These are phyloP conservation scores for Carabus problematicus DNA, from an alignment of 2,888 invertebrate species.

Conservation along the genomic window DNA sequence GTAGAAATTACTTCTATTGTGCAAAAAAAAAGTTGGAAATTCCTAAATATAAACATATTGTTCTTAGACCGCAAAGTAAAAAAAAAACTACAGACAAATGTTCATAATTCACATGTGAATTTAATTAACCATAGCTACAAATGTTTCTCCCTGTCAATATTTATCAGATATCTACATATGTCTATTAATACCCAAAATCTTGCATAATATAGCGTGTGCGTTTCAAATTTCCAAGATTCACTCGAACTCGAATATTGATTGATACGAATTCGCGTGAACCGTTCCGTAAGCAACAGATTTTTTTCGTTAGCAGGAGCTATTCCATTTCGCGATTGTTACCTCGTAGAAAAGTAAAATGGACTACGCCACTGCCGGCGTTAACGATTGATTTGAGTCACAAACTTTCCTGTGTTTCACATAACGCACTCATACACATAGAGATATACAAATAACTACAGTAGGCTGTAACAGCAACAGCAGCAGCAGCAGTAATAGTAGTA, in stretches of 20 bases:
- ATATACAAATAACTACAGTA: slow-evolving; percentile 3
- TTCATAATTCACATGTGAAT: too few species aligned
- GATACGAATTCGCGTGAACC: slow-evolving; percentile 2
- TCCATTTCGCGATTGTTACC: background rate
- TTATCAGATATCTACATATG: too few species aligned
- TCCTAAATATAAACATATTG: too few species aligned
- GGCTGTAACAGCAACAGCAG: background rate
- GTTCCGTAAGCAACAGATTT: background rate
- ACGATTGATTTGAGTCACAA: slow-evolving; percentile 41
- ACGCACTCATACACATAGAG: slow-evolving; percentile 2
- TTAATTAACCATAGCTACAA: too few species aligned
- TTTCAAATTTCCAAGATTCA: background rate
- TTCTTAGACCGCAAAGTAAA: too few species aligned
- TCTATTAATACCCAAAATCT: too few species aligned
- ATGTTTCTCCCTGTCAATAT: too few species aligned
- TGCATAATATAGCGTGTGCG: background rate
- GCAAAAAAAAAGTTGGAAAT: too few species aligned
- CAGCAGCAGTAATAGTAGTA: slow-evolving; percentile 7
- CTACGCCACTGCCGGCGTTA: slow-evolving; percentile 35
- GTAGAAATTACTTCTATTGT: too few species aligned
- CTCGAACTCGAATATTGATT: background rate
- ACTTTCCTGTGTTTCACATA: slow-evolving; percentile 39
- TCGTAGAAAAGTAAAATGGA: slow-evolving; percentile 21
- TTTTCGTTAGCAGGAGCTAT: background rate
- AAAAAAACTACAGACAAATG: too few species aligned